These are phyloP conservation scores for Lepidocyrtoides sp. DNA, from an alignment of 2,888 invertebrate genomes.

Conservation along the genomic window DNA sequence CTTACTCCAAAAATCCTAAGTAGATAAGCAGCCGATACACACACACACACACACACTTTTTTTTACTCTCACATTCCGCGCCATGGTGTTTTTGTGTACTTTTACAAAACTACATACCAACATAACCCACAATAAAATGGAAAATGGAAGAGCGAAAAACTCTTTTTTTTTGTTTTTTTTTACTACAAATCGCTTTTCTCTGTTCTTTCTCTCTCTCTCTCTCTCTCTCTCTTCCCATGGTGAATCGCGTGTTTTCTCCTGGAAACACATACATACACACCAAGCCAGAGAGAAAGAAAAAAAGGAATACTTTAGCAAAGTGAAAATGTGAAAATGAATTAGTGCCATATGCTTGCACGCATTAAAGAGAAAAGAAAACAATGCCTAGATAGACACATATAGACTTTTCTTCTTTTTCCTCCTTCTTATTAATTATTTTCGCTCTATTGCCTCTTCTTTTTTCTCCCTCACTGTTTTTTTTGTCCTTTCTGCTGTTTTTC, in stretches of 20 bases:
- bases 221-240: slow-evolving; percentile 11
- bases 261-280: slow-evolving; percentile 5
- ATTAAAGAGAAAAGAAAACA: slow-evolving; percentile 61
- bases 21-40: slow-evolving; percentile 57
- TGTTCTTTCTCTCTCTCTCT: slow-evolving; percentile 37
- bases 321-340: slow-evolving; percentile 66
- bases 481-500: background rate
- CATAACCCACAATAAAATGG: slow-evolving; percentile 59
- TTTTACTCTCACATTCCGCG: background rate
- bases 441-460: slow-evolving; percentile 54
- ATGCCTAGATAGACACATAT: slow-evolving; percentile 22
- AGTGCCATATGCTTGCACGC: slow-evolving; percentile 65
- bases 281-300: background rate
- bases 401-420: slow-evolving; percentile 11
- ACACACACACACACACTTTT: slow-evolving; percentile 1
- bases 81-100: background rate
- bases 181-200: slow-evolving; percentile 63
- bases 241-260: slow-evolving; percentile 11
- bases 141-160: slow-evolving; percentile 51
- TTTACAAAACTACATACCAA: background rate
- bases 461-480: background rate
- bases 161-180: slow-evolving; percentile 38
- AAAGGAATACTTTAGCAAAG: slow-evolving; percentile 56
- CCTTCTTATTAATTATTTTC: slow-evolving; percentile 53
- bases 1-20: slow-evolving; percentile 45